Evolutionary conservation across 2,888 invertebrate species (phyloP), one percentile per base, ranked within the genome.

Genomic region (Eupelmus urozonus): DNA sequence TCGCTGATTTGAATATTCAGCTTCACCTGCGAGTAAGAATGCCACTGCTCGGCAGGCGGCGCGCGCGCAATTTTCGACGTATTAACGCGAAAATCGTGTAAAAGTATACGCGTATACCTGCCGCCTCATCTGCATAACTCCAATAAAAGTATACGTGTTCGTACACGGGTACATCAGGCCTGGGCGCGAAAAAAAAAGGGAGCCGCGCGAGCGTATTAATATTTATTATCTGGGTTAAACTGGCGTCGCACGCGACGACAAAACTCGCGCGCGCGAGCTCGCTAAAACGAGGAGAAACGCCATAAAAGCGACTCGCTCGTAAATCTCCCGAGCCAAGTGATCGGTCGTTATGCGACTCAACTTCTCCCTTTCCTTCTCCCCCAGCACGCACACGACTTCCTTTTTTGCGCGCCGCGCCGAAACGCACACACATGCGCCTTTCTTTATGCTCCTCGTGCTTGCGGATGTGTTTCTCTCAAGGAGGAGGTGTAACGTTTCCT

Each of bases 221-320:
- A 81, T 82, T 80, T 81, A 81, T 80, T 79, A 76, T 76, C 76
- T 25, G 42, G 60, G 60, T 69, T 62, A 53, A 71, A 59, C 34
- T 55, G 13, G 7, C 20, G 3, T 29, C 0, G 23, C 51, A 49
- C 70, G 49, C 59, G 65, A n/a, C 71, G 76, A 81, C 57, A 65
- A 76, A 72, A 72, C 55, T 71, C 51, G 29, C 23, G 29, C n/a
- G 7, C 20, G 20, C 59, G 74, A 67, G 75, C 49, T 66, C 73
- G 75, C 49, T 66, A 59, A 55, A 66, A 69, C 72, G 75, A 76
- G 79, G 71, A 62, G 72, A 72, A 72, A 63, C 51, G 66, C 57
- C 79, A 27, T 75, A 76, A 79, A 75, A 72, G 79, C 55, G 53
- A 55, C 49, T 7, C 42, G 69, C 63, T 76, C 79, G 70, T 79